These are phyloP conservation scores for Pachycephus smyrnensis DNA, from an alignment of 2,888 invertebrate species.

Conservation along the genomic window DNA sequence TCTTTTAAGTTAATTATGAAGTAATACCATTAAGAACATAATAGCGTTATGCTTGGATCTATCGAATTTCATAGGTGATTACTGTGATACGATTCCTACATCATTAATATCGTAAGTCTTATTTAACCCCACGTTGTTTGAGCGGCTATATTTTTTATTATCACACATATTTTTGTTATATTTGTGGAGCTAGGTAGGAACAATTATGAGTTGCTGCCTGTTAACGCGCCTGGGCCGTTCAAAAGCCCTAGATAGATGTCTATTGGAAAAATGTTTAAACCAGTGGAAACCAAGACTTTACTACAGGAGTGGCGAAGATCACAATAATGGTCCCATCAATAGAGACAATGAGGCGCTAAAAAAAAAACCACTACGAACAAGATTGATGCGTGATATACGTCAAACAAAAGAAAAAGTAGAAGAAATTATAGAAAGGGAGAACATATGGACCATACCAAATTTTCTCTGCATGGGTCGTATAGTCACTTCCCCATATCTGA, in stretches of 20 bases:
- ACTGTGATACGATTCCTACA: neutral
- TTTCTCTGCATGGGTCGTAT: constrained; percentile 89
- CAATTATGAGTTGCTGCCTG: constrained; percentile 49
- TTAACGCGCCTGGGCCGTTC: constrained; percentile 39
- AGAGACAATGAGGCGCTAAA: constrained; percentile 34
- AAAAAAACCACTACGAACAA: constrained; percentile 48
- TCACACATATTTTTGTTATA: neutral
- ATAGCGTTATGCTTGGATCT: neutral
- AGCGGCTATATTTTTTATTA: neutral
- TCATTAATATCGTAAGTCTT: neutral
- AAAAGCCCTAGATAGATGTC: constrained; percentile 38
- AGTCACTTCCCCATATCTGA: constrained; percentile 86
- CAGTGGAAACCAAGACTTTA: constrained; percentile 48
- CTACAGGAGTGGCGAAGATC: constrained; percentile 41
- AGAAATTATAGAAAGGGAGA: constrained; percentile 85
- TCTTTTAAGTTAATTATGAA: neutral
- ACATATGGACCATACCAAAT: constrained; percentile 94
- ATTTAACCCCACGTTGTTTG: neutral
- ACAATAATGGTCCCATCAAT: constrained; percentile 33
- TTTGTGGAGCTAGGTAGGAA: constrained; percentile 22
- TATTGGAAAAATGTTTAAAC: constrained; percentile 48
- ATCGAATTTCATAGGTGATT: neutral
- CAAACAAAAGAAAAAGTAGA: constrained; percentile 76
- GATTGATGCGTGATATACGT: constrained; percentile 53
- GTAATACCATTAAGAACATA: neutral